Evolutionary conservation across 2,113 vertebrate species (phyloP).

Genomic region (Picathartes gymnocephalus): DNA sequence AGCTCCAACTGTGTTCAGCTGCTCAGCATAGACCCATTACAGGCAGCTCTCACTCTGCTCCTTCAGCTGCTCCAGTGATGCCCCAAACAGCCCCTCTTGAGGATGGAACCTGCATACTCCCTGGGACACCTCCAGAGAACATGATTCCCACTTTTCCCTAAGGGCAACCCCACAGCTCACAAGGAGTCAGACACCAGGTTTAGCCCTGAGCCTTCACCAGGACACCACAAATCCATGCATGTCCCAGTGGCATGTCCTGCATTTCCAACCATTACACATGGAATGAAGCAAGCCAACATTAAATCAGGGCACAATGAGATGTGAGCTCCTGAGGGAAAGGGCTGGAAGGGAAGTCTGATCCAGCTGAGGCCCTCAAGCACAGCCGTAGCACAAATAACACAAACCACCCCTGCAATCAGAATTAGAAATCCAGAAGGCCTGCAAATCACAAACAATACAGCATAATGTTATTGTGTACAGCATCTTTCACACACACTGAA

Average conservation of each 20-base stretch:
- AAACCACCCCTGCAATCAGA: background rate
- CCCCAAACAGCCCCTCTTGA: background rate
- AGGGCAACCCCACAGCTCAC: background rate
- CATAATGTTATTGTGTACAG: slow-evolving; percentile 38
- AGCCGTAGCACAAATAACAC: background rate
- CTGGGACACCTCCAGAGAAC: background rate
- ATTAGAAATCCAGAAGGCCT: slow-evolving; percentile 19
- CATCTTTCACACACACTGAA: slow-evolving; percentile 4
- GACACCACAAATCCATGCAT: background rate
- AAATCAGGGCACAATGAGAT: background rate
- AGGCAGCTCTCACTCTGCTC: background rate
- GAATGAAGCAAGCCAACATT: background rate
- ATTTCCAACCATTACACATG: background rate
- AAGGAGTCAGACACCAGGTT: background rate
- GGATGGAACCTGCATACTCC: fast-evolving
- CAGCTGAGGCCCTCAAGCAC: background rate
- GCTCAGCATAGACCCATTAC: background rate
- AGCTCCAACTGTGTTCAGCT: background rate
- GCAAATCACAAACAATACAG: slow-evolving; percentile 48
- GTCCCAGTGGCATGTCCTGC: background rate
- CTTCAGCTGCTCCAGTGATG: background rate
- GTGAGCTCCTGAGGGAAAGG: background rate
- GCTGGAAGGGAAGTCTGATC: background rate
- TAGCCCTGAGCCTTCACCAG: background rate
- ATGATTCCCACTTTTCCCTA: fast-evolving